Percentiles rank a stretch among this genome's conserved stretches.
Conservation (phyloP, 2,888 invertebrate genomes). For the Thymelicus acteon region DNA sequence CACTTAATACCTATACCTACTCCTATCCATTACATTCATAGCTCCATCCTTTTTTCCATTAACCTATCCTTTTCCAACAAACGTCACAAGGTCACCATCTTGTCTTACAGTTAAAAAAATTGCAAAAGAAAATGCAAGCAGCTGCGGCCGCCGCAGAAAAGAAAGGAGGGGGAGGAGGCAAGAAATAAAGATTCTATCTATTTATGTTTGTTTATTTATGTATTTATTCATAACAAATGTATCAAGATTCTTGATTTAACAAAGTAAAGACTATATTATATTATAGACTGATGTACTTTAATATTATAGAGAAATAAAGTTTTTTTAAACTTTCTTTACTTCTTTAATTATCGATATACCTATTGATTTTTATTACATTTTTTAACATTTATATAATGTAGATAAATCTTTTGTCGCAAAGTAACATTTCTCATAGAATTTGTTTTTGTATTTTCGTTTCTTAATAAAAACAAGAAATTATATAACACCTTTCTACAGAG, state of each 20-base stretch:
- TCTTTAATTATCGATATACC: too few relatives aligned
- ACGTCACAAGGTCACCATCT: conserved; percentile 5
- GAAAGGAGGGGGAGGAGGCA: conserved; percentile 44
- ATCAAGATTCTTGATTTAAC: conserved; percentile 3
- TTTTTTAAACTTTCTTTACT: not conserved
- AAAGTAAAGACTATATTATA: not conserved
- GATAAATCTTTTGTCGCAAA: too few relatives aligned
- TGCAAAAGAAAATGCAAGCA: conserved; percentile 63
- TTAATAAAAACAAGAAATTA: too few relatives aligned
- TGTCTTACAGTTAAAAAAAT: conserved; percentile 61
- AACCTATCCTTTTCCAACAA: conserved; percentile 33
- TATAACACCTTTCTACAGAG: too few relatives aligned
- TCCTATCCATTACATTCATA: not conserved
- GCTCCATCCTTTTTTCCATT: conserved; percentile 46
- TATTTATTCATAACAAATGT: conserved; percentile 8
- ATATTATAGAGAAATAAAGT: not conserved
- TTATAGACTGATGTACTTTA: not conserved
- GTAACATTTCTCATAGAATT: too few relatives aligned
- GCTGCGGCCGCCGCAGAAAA: conserved; percentile 51
- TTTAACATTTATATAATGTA: too few relatives aligned
- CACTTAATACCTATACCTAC: conserved; percentile 19
- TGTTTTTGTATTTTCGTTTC: too few relatives aligned
- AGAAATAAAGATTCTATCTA: conserved; percentile 25
- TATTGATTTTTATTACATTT: too few relatives aligned
- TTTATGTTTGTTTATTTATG: conserved; percentile 20